Conservation (phyloP, 2,888 invertebrate species). For the Crossocerus cetratus region DNA sequence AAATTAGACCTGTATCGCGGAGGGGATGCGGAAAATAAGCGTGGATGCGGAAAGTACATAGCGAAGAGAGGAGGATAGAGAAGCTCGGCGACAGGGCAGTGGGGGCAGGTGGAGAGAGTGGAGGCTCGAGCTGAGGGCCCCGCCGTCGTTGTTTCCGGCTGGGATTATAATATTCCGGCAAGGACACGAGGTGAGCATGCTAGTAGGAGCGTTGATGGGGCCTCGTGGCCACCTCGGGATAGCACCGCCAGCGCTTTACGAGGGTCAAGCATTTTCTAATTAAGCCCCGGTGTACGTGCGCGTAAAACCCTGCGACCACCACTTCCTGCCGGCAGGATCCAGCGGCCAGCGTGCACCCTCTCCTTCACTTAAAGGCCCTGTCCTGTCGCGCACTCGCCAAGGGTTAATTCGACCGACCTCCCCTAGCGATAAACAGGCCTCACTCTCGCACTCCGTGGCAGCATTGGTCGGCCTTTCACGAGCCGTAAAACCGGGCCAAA, state of each 20-base stretch:
- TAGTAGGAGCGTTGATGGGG: conserved; percentile 28
- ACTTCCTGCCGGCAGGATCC: conserved; percentile 19
- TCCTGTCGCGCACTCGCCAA: conserved; percentile 21
- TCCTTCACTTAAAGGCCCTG: conserved; percentile 21
- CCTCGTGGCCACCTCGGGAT: conserved; percentile 24
- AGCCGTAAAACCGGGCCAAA: conserved; percentile 27
- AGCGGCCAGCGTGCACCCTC: neutral
- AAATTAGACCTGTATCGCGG: too few relatives aligned
- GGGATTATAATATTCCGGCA: conserved; percentile 41
- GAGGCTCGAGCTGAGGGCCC: too few relatives aligned
- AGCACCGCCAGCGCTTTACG: conserved; percentile 56
- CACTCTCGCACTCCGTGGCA: conserved; percentile 7
- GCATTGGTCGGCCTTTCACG: conserved; percentile 16
- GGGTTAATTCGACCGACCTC: conserved; percentile 53
- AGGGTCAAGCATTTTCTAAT: conserved; percentile 73
- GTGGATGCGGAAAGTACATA: neutral
- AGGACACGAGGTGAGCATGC: conserved; percentile 32
- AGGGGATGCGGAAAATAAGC: neutral
- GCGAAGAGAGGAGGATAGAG: conserved; percentile 14
- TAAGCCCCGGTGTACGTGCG: conserved; percentile 60
- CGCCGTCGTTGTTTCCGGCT: conserved; percentile 17
- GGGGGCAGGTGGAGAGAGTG: conserved; percentile 27
- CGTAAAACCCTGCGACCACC: conserved; percentile 65
- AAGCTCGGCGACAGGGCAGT: neutral
- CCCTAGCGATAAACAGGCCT: conserved; percentile 49